Base-by-base conservation (phyloP, 2,888 invertebrate genomes). In the Polydrusus tereticollis region DNA sequence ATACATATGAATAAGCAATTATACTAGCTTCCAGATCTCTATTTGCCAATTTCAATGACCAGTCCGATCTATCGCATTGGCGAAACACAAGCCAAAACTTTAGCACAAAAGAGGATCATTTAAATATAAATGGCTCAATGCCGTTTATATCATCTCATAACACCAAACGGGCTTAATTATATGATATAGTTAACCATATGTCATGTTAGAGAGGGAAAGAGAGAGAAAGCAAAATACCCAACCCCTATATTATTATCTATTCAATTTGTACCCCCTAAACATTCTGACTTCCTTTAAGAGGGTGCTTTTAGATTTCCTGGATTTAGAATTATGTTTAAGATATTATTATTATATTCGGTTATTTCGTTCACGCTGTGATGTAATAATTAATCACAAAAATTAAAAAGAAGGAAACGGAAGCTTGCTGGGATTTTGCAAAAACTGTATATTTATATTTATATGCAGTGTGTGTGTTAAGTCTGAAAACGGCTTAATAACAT, bases 121-220 rank as follows among this genome's bases (percentile, higher is more conserved):
- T 82, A 82, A 82, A 82, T 82, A 82, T 82, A 82, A 82, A 82
- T 82, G 81, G 80, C 79, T 80, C 80, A 78, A 82, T 81, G 81
- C 77, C 80, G 81, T 81, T 81, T 68, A 79, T 80, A 38, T n/a
- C n/a, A 80, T 80, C 75, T 77, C 75, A 74, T 76, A 78, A 77
- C 76, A 77, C 59, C 62, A 72, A 67, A 67, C 67, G 62, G 55
- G 55, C 55, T 58, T 67, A 62, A 57, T 63, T 67, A 72, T 63
- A 26, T 63, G 47, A 23, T 58, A 36, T 69, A 72, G 64, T 72
- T 72, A 72, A 64, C 64, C 64, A 26, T 63, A 72, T 26, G 57
- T 21, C 23, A 18, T 14, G 21, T 52, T 71, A 65, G 5, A 5
- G 16, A 0, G 41, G 64, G 7, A 16, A n/a, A n/a, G n/a, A n/a